Percentiles rank a stretch among this genome's conserved stretches.
phyloP scores from a whole-genome alignment of 2,888 invertebrate species.

The Cephus pulcher region DNA sequence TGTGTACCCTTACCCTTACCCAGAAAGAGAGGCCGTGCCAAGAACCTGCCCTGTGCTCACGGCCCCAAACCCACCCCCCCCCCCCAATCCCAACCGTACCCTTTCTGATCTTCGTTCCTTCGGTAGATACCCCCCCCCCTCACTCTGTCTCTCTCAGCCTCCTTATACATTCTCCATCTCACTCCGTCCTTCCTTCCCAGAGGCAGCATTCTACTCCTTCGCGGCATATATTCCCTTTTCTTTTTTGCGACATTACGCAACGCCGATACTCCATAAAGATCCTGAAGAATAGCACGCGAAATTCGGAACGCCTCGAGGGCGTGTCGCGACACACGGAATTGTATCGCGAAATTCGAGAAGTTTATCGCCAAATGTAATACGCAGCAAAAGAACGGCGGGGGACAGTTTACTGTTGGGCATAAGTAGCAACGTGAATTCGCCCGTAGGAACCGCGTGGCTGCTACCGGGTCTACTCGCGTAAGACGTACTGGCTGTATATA shows the following conservation, averaged over 20 bases:
- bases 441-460: too few relatives aligned
- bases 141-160: background rate
- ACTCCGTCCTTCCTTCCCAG: background rate
- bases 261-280: conserved; percentile 41
- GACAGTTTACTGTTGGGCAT: too few relatives aligned
- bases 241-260: conserved; percentile 37
- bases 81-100: conserved; percentile 29
- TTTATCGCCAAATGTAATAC: too few relatives aligned
- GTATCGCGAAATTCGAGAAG: too few relatives aligned
- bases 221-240: conserved; percentile 9
- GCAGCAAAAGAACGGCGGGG: too few relatives aligned
- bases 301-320: conserved; percentile 25
- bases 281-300: conserved; percentile 24
- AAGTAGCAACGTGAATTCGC: too few relatives aligned
- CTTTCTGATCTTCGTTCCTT: background rate
- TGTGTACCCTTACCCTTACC: conserved; percentile 60
- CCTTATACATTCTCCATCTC: background rate
- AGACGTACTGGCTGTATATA: too few relatives aligned
- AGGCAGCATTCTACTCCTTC: background rate
- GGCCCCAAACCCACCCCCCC: conserved; percentile 36
- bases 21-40: conserved; percentile 60
- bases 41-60: conserved; percentile 43
- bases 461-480: too few relatives aligned
- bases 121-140: conserved; percentile 6
- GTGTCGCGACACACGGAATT: conserved; percentile 15